phyloP scores from a whole-genome alignment of 2,888 invertebrate genomes.

The Caenorhabditis doughertyi region DNA sequence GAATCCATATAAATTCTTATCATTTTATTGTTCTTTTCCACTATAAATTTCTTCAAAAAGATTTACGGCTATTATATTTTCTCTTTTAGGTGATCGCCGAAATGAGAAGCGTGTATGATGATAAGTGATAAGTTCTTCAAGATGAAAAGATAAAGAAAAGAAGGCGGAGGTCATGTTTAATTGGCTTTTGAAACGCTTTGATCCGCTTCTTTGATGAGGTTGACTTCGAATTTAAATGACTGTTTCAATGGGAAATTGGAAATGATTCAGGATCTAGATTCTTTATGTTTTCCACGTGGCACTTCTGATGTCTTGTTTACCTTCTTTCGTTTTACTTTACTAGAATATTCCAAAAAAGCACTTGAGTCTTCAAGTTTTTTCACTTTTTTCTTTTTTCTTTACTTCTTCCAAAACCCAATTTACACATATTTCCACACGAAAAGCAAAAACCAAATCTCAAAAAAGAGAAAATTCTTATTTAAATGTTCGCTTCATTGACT shows the following conservation, averaged over 20 bases:
- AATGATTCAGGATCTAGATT: slow-evolving; percentile 2
- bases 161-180: slow-evolving; percentile 39
- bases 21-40: neutral
- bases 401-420: slow-evolving; percentile 31
- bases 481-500: slow-evolving; percentile 18
- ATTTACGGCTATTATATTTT: slow-evolving; percentile 31
- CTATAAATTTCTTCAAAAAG: slow-evolving; percentile 9
- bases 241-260: neutral
- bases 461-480: slow-evolving; percentile 4
- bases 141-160: slow-evolving; percentile 14
- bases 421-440: slow-evolving; percentile 15
- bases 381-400: slow-evolving; percentile 12
- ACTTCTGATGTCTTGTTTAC: slow-evolving; percentile 7
- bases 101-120: slow-evolving; percentile 27
- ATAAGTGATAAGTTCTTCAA: slow-evolving; percentile 35
- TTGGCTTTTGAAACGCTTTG: slow-evolving; percentile 49
- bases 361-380: slow-evolving; percentile 39
- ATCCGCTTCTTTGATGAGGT: slow-evolving; percentile 43
- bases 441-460: slow-evolving; percentile 35
- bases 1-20: no score
- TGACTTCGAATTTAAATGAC: slow-evolving; percentile 17
- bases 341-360: slow-evolving; percentile 35
- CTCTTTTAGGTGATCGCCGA: slow-evolving; percentile 3
- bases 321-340: slow-evolving; percentile 6
- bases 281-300: neutral